Evolutionary conservation across 2,797 vertebrate species (phyloP), one percentile per base, ranked within the genome.

Genomic region (Mastacembelus armatus): DNA sequence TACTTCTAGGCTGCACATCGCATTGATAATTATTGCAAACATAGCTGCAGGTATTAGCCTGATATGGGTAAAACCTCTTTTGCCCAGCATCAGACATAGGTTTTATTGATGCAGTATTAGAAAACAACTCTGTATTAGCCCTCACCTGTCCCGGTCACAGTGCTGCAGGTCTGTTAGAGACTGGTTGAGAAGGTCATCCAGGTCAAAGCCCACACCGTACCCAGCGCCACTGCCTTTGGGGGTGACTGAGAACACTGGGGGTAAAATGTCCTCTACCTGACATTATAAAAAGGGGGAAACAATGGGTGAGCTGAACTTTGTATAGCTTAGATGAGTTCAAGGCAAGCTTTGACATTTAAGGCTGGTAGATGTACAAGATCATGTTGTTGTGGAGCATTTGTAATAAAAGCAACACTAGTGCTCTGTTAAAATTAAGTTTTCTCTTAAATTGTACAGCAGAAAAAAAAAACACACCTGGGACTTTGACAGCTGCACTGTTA

Each of bases 171-270:
- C 96, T 5, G 92, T 93, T 3, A 98, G 92, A 30, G 96, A 97
- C 67, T 98, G 97, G 80, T 94, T 96, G 62, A 98, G 92, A 66
- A 98, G 97, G 74, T 98, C 96, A 59, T 98, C 96, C 62, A 97
- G 91, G 79, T 98, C 96, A 52, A 98, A 98, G 60, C 96, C 97
- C 38, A 98, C 95, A 0, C 97, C 97, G 0, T 98, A 98, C 0
- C 96, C 97, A 1, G 96, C 96, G 1, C 97, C 96, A 7, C 97
- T 98, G 76, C 97, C 97, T 87, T 98, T 98, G 5, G 97, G 96
- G 4, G 97, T 98, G 72, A 94, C 95, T 0, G 96, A 96, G 81
- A 98, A 97, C 61, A 96, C 93, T 0, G 96, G 96, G 0, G 96
- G 97, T 76, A 98, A 84, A n/a, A 95, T 90, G 10, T 98, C 97